A percentile compares a stretch with the other conserved stretches of the same genome.
phyloP scores from a whole-genome alignment of 1,140 invertebrate species.

The Drosophila auraria region DNA sequence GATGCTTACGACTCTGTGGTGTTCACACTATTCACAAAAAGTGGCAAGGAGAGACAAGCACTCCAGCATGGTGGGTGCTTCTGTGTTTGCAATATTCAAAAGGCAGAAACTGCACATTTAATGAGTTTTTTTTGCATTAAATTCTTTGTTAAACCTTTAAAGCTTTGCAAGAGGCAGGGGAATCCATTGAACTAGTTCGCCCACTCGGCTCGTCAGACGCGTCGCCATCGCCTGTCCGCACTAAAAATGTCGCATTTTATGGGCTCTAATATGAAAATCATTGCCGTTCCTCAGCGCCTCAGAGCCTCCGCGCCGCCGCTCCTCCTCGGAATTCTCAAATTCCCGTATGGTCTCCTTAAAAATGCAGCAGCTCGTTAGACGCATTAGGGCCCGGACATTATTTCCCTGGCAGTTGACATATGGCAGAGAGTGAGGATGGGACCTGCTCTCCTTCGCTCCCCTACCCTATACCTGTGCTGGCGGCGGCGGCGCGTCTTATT shows the following conservation, averaged over 20 bases:
- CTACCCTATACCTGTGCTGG: conserved; percentile 22
- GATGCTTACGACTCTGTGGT: conserved; percentile 1
- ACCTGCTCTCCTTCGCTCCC: conserved; percentile 4
- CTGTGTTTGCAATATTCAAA: background rate
- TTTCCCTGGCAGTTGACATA: conserved; percentile 44
- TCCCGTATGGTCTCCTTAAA: conserved; percentile 17
- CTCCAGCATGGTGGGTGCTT: background rate
- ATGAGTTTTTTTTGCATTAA: conserved; percentile 11
- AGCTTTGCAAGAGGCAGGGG: background rate
- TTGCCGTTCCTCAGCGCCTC: conserved; percentile 7
- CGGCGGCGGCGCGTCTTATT: conserved; percentile 51
- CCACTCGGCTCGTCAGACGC: conserved; percentile 6
- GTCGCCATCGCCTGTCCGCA: background rate
- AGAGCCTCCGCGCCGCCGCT: background rate
- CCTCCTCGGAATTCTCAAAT: background rate
- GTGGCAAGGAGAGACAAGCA: background rate
- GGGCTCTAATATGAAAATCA: conserved; percentile 51
- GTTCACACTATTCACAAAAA: conserved; percentile 11
- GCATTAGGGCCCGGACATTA: conserved; percentile 47
- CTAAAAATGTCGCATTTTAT: conserved; percentile 50
- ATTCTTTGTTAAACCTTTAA: conserved; percentile 1
- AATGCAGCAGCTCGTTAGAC: conserved; percentile 56
- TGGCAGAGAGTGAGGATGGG: conserved; percentile 29
- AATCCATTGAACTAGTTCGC: conserved; percentile 16
- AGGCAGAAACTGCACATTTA: conserved; percentile 1